Base-by-base conservation (phyloP, 2,888 invertebrate genomes). In the Eupithecia subfuscata region DNA sequence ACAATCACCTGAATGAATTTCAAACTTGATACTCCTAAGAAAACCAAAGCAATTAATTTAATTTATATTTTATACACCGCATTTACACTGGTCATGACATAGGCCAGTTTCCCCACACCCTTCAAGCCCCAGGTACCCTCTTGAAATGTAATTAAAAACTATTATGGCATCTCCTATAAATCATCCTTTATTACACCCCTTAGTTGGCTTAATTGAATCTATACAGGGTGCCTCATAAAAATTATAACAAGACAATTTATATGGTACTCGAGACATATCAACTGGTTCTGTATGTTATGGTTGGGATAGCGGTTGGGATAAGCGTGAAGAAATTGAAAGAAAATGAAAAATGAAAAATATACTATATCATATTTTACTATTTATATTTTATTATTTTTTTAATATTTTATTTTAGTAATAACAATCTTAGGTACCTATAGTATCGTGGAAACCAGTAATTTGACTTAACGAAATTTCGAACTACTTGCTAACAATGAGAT, bases 91-190 rank as follows among this genome's bases (percentile, higher is more conserved):
- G 18, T 18, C 71, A 71, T 22, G 45, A 68, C 67, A 65, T 8
- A n/a, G 43, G n/a, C 43, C 68, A 68, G 68, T 68, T 68, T 22
- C 34, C 22, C 56, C 22, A 56, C 52, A 48, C 71, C 70, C 56
- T 37, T 45, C 69, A 65, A 45, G 22, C 14, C 14, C 37, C 69
- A 77, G 70, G 72, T 81, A 84, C 84, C 88, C 87, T 87, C 89
- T 89, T 87, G 87, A 89, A 91, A 86, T 87, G 88, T 92, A 92
- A 93, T 93, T 93, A 91, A 91, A 92, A 90, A 87, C 88, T 91
- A 92, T 93, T 92, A 92, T 90, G 84, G 85, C 82, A 73, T 83
- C 68, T 78, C 83, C 82, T 80, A 90, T 93, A 92, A 92, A 94
- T 93, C 93, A 92, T 89, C 83, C 88, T 92, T 90, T 91, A 90